Base-by-base conservation (phyloP, 2,888 invertebrate species). In the Lasius fuliginosus region DNA sequence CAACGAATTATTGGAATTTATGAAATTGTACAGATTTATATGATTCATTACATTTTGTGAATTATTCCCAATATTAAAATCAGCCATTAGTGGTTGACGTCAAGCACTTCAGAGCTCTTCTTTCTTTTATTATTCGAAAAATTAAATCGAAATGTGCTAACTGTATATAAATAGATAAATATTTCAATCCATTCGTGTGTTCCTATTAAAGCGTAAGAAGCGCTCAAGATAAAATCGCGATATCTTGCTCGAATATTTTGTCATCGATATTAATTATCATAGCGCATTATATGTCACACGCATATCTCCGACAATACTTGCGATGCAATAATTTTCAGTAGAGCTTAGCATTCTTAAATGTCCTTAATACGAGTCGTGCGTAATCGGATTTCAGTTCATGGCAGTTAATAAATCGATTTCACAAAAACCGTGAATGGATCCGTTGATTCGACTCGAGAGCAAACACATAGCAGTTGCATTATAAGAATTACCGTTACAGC, bases 401-500 rank as follows among this genome's bases (percentile, higher is more conserved):
- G n/a, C 33, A 73, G 36, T 46, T 68, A 40, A 81, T 49, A 53
- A 53, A 53, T 30, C 40, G 60, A 69, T 83, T 62, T 81, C 53
- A n/a, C 40, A 40, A 23, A 68, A 74, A 73, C 27, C 27, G 12
- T 58, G 62, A 42, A 30, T 73, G 62, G 53, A 79, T 79, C 68
- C 79, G 73, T 73, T 69, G 69, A 64, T 58, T 75, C 53, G 67
- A 64, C 49, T 67, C 62, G 67, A 82, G 53, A 84, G 71, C 86
- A 87, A 85, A 87, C 87, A 85, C 27, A 40, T 5, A 68, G 58
- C 46, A 49, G 76, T 82, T 84, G 71, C 60, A 62, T 83, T 79
- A 84, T 82, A 76, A 82, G 74, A 62, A 68, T 62, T 64, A 60
- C 82, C 86, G 86, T 86, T 82, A 84, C 84, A 53, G 81, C 87